Evolutionary conservation across 2,888 invertebrate species (phyloP).

Genomic region (Drosophila lacicola): DNA sequence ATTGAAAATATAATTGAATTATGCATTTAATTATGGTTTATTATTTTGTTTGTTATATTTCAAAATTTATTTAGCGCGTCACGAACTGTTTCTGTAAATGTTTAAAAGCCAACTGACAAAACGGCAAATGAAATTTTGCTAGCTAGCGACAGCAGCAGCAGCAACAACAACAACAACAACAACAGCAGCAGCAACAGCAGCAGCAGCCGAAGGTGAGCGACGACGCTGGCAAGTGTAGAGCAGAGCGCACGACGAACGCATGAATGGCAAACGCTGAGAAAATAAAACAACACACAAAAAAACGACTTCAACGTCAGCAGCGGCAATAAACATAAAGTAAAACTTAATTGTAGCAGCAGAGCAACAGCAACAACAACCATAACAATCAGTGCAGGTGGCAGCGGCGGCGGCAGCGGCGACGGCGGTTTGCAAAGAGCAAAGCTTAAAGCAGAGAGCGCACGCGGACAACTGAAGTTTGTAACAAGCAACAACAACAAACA

Average conservation of each 20-base stretch:
- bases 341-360: conserved; percentile 72
- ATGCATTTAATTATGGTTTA: conserved; percentile 28
- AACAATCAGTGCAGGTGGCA: conserved; percentile 49
- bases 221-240: conserved; percentile 61
- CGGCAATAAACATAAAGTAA: conserved; percentile 71
- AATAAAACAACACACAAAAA: conserved; percentile 37
- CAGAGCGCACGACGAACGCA: conserved; percentile 57
- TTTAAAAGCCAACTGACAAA: conserved; percentile 83
- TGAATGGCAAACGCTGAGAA: conserved; percentile 59
- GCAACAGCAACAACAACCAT: conserved; percentile 15
- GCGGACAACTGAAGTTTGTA: conserved; percentile 21
- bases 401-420: conserved; percentile 2
- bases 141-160: conserved; percentile 39
- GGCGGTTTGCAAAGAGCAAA: conserved; percentile 49
- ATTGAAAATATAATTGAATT: conserved; percentile 41
- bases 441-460: conserved; percentile 51
- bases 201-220: conserved; percentile 65
- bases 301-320: conserved; percentile 42
- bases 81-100: conserved; percentile 82
- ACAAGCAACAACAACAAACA: conserved; percentile 33
- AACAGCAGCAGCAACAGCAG: conserved; percentile 12
- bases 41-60: conserved; percentile 20
- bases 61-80: conserved; percentile 61
- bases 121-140: conserved; percentile 71
- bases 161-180: conserved; percentile 8